phyloP scores from a whole-genome alignment of 2,888 invertebrate genomes.

The Slavum lentiscoides region DNA sequence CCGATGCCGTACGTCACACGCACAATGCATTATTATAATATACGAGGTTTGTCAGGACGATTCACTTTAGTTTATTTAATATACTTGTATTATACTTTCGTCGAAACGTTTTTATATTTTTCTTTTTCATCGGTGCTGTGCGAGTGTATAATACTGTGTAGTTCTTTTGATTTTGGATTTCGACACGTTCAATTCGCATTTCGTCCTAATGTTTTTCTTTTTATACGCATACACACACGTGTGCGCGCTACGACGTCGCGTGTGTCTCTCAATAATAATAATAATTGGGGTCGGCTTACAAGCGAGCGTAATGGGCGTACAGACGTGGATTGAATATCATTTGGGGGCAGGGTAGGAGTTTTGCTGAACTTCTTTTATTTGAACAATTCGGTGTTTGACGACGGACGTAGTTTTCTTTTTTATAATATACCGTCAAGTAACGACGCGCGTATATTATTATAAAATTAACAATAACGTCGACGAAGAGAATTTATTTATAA shows the following conservation, averaged over 20 bases:
- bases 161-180: constrained; percentile 27
- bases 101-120: neutral
- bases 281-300: constrained; percentile 7
- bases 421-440: no score
- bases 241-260: no score
- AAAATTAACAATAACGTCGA: neutral
- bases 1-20: neutral
- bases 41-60: neutral
- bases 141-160: neutral
- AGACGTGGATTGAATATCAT: constrained; percentile 13
- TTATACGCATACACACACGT: neutral
- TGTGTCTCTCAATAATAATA: neutral
- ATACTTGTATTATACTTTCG: no score
- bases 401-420: neutral
- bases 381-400: no score
- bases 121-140: neutral
- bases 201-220: neutral
- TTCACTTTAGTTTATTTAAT: no score
- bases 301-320: constrained; percentile 4
- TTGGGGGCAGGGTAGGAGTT: no score
- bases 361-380: neutral
- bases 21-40: neutral
- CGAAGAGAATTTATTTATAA: no score
- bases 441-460: no score
- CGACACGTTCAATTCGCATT: constrained; percentile 10